Conservation (phyloP, 1,140 invertebrate species). For the Muscidifurax raptorellus region DNA sequence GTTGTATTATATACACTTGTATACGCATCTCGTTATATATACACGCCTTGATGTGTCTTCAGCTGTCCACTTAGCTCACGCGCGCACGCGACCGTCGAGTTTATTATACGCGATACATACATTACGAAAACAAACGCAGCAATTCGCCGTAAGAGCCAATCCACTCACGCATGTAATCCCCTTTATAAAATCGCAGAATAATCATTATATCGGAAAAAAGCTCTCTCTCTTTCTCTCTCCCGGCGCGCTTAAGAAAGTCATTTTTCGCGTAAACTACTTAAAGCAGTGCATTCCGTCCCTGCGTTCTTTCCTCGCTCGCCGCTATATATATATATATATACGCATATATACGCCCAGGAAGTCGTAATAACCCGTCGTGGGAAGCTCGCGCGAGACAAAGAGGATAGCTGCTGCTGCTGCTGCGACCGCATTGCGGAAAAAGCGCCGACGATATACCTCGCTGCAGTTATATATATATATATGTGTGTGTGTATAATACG, state of each 20-base stretch:
- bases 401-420: constrained; percentile 19
- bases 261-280: background rate
- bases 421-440: constrained; percentile 25
- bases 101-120: too few relatives aligned
- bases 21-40: constrained; percentile 1
- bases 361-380: constrained; percentile 70
- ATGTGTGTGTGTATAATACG: background rate
- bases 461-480: background rate
- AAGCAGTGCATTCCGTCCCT: too few relatives aligned
- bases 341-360: constrained; percentile 63
- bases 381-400: constrained; percentile 59
- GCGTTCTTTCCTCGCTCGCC: background rate
- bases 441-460: background rate
- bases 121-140: too few relatives aligned
- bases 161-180: too few relatives aligned
- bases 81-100: background rate
- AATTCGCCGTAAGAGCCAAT: too few relatives aligned
- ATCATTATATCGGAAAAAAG: too few relatives aligned
- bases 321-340: constrained; percentile 44
- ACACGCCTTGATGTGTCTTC: background rate
- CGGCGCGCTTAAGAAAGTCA: background rate
- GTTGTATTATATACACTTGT: background rate
- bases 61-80: background rate
- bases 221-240: too few relatives aligned
- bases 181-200: too few relatives aligned